phyloP scores from a whole-genome alignment of 2,797 vertebrate genomes.

The Thripadectes ignobilis region DNA sequence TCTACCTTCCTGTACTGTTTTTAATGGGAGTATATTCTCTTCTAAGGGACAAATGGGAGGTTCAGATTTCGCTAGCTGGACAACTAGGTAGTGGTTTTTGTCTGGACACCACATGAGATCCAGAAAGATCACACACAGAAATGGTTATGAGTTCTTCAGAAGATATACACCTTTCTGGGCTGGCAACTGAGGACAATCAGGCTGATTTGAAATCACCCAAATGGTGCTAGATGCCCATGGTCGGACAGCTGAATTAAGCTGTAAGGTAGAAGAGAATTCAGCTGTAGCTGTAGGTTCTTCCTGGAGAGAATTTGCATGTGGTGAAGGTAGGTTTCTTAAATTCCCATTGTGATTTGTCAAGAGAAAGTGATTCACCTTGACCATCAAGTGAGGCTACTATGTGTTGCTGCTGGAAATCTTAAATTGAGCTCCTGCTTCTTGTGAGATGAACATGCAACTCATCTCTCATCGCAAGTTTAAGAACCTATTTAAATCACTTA shows the following conservation, averaged over 20 bases:
- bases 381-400: background rate
- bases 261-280: background rate
- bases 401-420: background rate
- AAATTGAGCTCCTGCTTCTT: background rate
- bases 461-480: background rate
- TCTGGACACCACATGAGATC: background rate
- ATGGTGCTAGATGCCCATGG: background rate
- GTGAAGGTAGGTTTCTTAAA: background rate
- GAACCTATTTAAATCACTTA: background rate
- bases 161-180: background rate
- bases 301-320: rapidly evolving
- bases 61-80: background rate
- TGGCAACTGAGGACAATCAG: background rate
- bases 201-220: background rate
- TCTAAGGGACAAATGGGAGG: background rate
- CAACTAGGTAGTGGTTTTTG: background rate
- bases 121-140: background rate
- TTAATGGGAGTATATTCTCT: background rate
- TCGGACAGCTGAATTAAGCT: background rate
- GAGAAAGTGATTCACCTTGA: background rate
- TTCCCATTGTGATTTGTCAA: background rate
- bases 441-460: background rate
- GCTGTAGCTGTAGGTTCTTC: background rate
- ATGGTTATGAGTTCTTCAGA: background rate
- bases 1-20: background rate